These are phyloP conservation scores for Heliconius congener DNA, from an alignment of 1,140 invertebrate species.

Conservation along the genomic window DNA sequence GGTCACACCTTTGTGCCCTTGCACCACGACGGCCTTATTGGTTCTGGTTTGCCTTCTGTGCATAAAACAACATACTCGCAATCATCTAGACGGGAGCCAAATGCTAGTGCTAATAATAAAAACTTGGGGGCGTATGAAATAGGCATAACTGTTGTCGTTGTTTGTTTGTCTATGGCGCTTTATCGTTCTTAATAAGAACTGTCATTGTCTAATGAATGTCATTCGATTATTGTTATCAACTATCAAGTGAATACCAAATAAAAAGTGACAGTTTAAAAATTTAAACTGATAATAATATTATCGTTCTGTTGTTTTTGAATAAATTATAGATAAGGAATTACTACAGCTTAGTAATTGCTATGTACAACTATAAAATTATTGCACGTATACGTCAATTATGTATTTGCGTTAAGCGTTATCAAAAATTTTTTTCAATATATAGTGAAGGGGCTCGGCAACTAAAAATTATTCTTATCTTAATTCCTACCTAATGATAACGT, in stretches of 20 bases:
- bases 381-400: constrained; percentile 23
- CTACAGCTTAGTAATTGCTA: constrained; percentile 25
- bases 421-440: constrained; percentile 17
- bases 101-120: too few relatives aligned
- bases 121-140: too few relatives aligned
- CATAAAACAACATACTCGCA: too few relatives aligned
- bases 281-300: constrained; percentile 3
- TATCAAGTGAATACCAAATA: neutral
- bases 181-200: neutral
- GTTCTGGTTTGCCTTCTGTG: too few relatives aligned
- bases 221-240: too few relatives aligned
- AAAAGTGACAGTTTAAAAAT: neutral
- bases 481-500: constrained; percentile 44
- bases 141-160: too few relatives aligned
- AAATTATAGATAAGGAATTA: constrained; percentile 35
- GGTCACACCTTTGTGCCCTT: too few relatives aligned
- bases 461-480: constrained; percentile 36
- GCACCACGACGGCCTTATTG: too few relatives aligned
- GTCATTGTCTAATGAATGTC: neutral
- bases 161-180: too few relatives aligned
- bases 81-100: too few relatives aligned
- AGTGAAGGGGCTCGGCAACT: constrained; percentile 31
- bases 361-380: constrained; percentile 40
- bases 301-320: constrained; percentile 17
- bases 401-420: constrained; percentile 30